A percentile compares a stretch with the other conserved stretches of the same genome.
phyloP scores from a whole-genome alignment of 2,888 invertebrate species.

The Andrena dorsata region DNA sequence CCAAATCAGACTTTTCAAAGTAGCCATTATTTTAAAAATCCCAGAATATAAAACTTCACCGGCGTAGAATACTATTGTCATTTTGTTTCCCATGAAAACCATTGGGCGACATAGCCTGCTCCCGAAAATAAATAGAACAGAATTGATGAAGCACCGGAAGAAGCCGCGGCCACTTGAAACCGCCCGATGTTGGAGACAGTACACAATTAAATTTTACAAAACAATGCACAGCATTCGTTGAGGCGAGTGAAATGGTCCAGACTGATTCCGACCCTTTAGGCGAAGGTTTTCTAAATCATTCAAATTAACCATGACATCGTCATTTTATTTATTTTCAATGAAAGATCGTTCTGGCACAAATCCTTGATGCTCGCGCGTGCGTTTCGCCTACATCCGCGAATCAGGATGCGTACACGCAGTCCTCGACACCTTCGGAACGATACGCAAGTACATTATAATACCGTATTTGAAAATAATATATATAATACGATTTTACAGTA shows the following conservation, averaged over 20 bases:
- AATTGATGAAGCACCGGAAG: no score
- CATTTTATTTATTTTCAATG: slow-evolving; percentile 36
- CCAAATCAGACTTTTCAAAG: neutral
- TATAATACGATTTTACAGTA: slow-evolving; percentile 38
- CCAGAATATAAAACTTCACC: no score
- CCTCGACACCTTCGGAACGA: slow-evolving; percentile 15
- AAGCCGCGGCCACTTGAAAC: no score
- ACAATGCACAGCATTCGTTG: neutral
- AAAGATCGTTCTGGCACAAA: slow-evolving; percentile 33
- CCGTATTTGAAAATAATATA: slow-evolving; percentile 20
- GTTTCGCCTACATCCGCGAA: slow-evolving; percentile 11
- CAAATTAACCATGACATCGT: slow-evolving; percentile 22
- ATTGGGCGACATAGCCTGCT: no score
- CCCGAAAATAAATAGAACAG: no score
- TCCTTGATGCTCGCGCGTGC: neutral
- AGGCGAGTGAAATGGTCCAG: slow-evolving; percentile 4
- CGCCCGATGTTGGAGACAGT: neutral
- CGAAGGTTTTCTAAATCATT: slow-evolving; percentile 18
- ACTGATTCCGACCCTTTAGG: slow-evolving; percentile 23
- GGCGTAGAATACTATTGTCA: no score
- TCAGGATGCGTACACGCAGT: slow-evolving; percentile 10
- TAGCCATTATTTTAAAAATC: no score
- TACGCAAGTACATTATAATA: slow-evolving; percentile 36
- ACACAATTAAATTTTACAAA: neutral
- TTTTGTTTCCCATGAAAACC: no score